Base-by-base conservation (phyloP, 2,888 invertebrate genomes). In the Heliconius aoede region DNA sequence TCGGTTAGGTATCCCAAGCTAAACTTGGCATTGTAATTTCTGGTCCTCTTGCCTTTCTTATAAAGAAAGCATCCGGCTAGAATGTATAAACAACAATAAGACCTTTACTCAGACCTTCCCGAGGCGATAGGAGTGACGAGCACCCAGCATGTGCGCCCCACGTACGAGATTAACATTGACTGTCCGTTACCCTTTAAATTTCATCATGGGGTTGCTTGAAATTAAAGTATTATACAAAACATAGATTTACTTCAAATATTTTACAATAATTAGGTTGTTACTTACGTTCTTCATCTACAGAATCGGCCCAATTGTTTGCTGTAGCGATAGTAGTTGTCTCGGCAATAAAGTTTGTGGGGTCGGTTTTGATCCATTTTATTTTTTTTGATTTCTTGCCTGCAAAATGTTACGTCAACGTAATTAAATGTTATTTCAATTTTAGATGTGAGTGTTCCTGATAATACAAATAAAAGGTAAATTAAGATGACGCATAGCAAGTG, bases 311-410 rank as follows among this genome's bases (percentile, higher is more conserved):
- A 86, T 95, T 95, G 91, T 95, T 95, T 85, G 95, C 90, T 79
- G 95, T 91, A 76, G 95, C 93, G 78, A 95, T 94, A 77, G 95
- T 95, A 74, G 96, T 96, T 76, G 96, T 95, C 87, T 97, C 96
- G 80, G 96, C 96, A 83, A 98, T 95, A 90, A 98, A 98, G 86
- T 97, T 97, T 89, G 96, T 97, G 86, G 98, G 95, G 84, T 96
- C 96, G 86, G 98, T 92, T 81, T 97, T 97, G 89, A 96, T 97
- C 89, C 97, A 97, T 95, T 97, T 98, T 91, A 95, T 95, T 95
- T 97, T 98, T 95, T 97, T 98, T 90, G 95, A 96, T 95, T 97
- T 98, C 95, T 97, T 98, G 93, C 96, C 97, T 97, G 95, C 78
- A 90, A 88, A 81, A 84, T 80, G 83, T 80, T 81, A 81, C 76